Base-by-base conservation (phyloP, 2,888 invertebrate genomes). In the Tigriopus californicus region DNA sequence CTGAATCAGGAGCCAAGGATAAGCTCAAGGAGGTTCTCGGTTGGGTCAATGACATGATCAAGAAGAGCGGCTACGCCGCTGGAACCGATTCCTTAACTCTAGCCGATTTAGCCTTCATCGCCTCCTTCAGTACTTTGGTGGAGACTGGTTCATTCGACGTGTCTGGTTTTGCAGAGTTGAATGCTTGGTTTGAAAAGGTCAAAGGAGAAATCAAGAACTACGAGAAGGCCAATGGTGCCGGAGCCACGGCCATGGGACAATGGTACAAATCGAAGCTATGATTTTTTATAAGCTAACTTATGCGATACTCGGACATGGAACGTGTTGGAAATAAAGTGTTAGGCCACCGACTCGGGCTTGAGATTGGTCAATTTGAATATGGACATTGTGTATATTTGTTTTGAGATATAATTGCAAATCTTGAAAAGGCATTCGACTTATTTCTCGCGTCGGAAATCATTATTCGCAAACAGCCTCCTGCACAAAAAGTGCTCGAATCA, bases 31-130 rank as follows among this genome's bases (percentile, higher is more conserved):
- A 49, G 24, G 58, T 49, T 18, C 15, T 58, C 46, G 58, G 58
- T 20, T 49, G 48, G 58, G 25, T 46, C 10, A 40, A 58, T 49
- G 58, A 49, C 15, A 24, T 49, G 10, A 22, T 58, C 40, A 49
- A 48, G 41, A 20, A 15, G 6, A 18, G 33, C 49, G 51, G 51
- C 24, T 58, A 49, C 40, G 58, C 18, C 13, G 48, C 58, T 49
- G 58, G 58, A 15, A 58, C 58, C 12, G 51, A 48, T 58, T 41
- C 33, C 22, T 13, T 51, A 10, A 58, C 58, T n/a, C 15, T 58
- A 11, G 58, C 58, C 6, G 58, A 58, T 58, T n/a, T 58, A 18
- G 6, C 13, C 18, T 49, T 18, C 15, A 6, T 49, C 13, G 48
- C 58, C 8, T 15, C 53, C 12, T 18, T 20, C 15, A 41, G 56